Base-by-base conservation (phyloP, 1,140 invertebrate species). In the Megalonaias nervosa region DNA sequence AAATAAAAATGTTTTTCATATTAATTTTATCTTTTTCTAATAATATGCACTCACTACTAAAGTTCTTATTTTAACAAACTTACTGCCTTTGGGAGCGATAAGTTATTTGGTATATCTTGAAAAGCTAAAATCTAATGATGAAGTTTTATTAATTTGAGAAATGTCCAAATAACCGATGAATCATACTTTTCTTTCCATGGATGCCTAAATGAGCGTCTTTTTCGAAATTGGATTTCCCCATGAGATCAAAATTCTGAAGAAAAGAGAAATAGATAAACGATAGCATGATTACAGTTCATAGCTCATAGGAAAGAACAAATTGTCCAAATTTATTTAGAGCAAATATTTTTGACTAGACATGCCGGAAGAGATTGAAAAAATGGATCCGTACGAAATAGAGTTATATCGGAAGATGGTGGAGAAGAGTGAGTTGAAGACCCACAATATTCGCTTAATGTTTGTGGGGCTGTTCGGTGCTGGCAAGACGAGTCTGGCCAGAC, bases 381-480 rank as follows among this genome's bases (percentile, higher is more conserved):
- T 75, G 31, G 67, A 68, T 55, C 65, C 66, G 13, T 16, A n/a
- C n/a, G 74, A 75, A 5, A 67, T 69, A 1, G 4, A 26, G 23
- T 38, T 75, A 0, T 75, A 75, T 26, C 55, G 1, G 16, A 70
- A 69, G 31, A 48, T 69, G 9, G 19, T 75, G 9, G 56, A 75
- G 57, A 13, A 75, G 16, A 60, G 67, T 9, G 23, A 13, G 12
- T 38, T 75, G n/a, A 60, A 57, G 15, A 69, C 58, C 15, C 62
- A 69, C 38, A 70, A 75, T 17, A 48, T 75, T 31, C 56, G 74
- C 2, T 59, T 75, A 0, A 75, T 75, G 74, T 75, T 75, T 65
- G 74, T 75, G 0, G 74, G 74, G 23, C 58, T 75, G 14, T 75
- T 38, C 26, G 74, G 74, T 15, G 74, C 74, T 17, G 74, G 74